These are phyloP conservation scores for Panulirus ornatus DNA, from an alignment of 1,140 invertebrate genomes.

Conservation along the genomic window DNA sequence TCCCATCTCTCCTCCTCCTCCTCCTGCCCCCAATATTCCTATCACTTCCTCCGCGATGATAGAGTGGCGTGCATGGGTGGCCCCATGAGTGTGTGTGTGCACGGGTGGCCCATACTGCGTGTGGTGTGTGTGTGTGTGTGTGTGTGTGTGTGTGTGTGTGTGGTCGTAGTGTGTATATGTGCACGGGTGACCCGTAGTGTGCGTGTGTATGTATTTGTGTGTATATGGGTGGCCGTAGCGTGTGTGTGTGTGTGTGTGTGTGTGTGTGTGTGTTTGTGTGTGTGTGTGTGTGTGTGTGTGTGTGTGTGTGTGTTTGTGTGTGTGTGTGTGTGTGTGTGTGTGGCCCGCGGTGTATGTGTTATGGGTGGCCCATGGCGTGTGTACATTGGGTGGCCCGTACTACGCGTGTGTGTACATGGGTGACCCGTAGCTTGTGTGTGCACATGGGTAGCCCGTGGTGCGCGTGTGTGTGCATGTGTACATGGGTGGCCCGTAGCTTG, in stretches of 20 bases:
- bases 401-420: neutral
- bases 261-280: neutral
- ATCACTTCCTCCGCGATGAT: neutral
- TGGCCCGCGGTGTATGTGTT: neutral
- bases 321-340: too few species aligned
- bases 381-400: neutral
- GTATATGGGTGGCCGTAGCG: too few species aligned
- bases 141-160: neutral
- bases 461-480: neutral
- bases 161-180: neutral
- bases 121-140: neutral
- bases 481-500: neutral
- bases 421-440: too few species aligned
- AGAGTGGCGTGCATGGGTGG: neutral
- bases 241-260: neutral
- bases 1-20: too few species aligned
- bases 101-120: too few species aligned
- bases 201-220: too few species aligned
- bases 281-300: neutral
- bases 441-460: neutral
- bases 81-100: too few species aligned
- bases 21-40: too few species aligned
- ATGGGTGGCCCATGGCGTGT: neutral
- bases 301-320: neutral
- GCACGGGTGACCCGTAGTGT: too few species aligned